Percentiles rank a stretch among this genome's conserved stretches.
Conservation (phyloP, 1,140 invertebrate genomes). For the Sipha flava region DNA sequence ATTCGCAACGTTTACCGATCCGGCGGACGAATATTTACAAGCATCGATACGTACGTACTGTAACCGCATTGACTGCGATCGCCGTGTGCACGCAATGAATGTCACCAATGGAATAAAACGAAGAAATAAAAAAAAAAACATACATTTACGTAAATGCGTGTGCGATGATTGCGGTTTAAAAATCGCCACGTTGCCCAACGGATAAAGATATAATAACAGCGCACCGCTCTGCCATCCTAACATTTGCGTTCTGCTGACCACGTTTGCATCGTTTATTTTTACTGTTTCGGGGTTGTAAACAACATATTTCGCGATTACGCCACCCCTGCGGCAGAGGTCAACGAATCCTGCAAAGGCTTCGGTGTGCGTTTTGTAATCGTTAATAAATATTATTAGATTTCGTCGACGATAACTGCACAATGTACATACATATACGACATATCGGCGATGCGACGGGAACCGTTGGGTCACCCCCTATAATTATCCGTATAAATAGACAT, state of each 20-base stretch:
- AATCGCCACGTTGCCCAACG: neutral
- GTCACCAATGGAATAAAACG: too few relatives aligned
- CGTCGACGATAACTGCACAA: neutral
- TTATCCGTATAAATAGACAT: slow-evolving; percentile 1
- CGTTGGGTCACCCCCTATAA: neutral
- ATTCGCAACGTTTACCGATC: too few relatives aligned
- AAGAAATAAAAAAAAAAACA: too few relatives aligned
- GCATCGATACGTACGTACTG: too few relatives aligned
- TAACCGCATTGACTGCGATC: too few relatives aligned
- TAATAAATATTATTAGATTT: neutral
- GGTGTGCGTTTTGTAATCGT: too few relatives aligned
- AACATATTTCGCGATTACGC: neutral
- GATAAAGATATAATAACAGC: neutral
- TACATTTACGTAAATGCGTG: neutral
- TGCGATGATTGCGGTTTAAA: neutral
- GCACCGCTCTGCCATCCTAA: neutral
- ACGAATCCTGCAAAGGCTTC: too few relatives aligned
- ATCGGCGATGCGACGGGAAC: neutral
- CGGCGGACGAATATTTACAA: too few relatives aligned
- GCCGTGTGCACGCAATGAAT: too few relatives aligned
- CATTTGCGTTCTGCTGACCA: neutral
- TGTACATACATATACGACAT: neutral
- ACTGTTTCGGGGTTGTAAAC: neutral
- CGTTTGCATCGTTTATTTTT: neutral
- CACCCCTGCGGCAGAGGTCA: too few relatives aligned